These are phyloP conservation scores for Heliconius cydno DNA, from an alignment of 2,888 invertebrate genomes.

Conservation along the genomic window DNA sequence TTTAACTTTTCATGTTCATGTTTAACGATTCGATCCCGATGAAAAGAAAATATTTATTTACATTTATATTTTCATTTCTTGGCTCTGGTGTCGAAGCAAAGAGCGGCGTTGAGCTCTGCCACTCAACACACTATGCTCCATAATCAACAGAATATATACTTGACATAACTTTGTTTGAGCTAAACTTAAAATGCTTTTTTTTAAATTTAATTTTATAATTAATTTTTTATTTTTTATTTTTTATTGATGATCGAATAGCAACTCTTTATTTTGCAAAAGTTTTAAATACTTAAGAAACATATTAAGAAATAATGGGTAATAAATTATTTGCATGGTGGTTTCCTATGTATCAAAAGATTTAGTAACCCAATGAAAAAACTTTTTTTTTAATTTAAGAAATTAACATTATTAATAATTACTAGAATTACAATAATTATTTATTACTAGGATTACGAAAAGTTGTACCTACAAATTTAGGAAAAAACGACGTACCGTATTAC, in stretches of 20 bases:
- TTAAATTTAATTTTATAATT: too few species aligned
- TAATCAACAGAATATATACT: too few species aligned
- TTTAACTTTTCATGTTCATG: too few species aligned
- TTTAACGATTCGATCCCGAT: too few species aligned
- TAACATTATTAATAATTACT: neutral
- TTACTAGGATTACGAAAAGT: neutral
- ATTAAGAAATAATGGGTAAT: neutral
- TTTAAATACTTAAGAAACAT: too few species aligned
- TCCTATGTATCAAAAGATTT: neutral
- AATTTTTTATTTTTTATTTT: too few species aligned
- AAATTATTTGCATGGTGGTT: neutral
- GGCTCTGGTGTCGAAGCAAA: too few species aligned
- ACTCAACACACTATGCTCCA: too few species aligned
- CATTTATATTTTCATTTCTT: too few species aligned
- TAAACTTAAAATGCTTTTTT: neutral
- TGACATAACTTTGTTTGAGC: neutral
- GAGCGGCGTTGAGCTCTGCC: too few species aligned
- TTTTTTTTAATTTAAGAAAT: too few species aligned
- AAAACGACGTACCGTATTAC: neutral
- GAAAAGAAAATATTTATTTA: too few species aligned
- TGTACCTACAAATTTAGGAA: neutral
- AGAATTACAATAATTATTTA: neutral
- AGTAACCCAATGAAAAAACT: neutral
- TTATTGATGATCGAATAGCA: neutral
- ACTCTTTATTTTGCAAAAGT: neutral